phyloP scores from a whole-genome alignment of 2,113 vertebrate genomes.

The Isurus oxyrinchus region DNA sequence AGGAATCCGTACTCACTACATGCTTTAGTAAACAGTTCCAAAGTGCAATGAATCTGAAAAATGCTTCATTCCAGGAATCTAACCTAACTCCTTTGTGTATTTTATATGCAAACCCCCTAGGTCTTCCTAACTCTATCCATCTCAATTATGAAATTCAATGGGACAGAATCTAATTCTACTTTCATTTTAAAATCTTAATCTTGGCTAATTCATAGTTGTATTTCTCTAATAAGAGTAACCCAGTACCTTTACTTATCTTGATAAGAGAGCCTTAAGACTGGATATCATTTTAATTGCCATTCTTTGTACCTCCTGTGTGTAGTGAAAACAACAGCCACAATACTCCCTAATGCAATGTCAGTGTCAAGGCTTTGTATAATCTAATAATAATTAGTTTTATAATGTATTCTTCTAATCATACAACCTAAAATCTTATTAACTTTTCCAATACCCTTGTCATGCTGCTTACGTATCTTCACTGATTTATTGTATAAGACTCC shows the following conservation, averaged over 20 bases:
- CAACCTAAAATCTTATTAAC: not conserved
- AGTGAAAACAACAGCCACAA: not conserved
- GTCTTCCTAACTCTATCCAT: not conserved
- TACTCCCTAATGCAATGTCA: not conserved
- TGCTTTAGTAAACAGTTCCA: not conserved
- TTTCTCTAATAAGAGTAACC: not conserved
- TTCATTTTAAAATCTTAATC: not conserved
- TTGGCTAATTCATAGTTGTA: not conserved
- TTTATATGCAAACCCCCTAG: not conserved
- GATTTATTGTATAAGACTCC: not conserved
- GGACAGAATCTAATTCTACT: not conserved
- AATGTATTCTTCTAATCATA: not conserved
- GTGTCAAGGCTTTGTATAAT: not conserved
- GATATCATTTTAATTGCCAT: not conserved
- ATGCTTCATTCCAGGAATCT: not conserved
- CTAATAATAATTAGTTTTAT: not conserved
- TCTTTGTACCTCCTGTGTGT: not conserved
- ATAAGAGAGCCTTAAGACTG: not conserved
- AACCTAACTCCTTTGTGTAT: not conserved
- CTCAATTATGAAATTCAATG: not conserved
- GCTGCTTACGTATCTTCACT: not conserved
- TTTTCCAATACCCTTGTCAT: not conserved
- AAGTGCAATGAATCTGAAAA: not conserved
- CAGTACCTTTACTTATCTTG: not conserved
- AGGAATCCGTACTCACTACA: not conserved